These are phyloP conservation scores for Pao palembangensis DNA, from an alignment of 2,113 vertebrate species.

Conservation along the genomic window DNA sequence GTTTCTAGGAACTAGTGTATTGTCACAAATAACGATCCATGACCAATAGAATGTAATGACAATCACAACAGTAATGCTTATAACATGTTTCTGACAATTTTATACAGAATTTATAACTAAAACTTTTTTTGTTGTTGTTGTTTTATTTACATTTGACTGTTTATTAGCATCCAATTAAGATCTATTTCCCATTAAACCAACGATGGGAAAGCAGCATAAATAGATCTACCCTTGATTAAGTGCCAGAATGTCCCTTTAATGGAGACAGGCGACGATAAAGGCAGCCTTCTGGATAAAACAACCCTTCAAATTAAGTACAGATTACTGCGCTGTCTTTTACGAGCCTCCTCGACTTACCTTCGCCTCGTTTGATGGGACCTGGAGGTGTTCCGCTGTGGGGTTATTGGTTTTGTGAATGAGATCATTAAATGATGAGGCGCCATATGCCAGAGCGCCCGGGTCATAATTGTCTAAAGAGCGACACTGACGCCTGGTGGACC, in stretches of 20 bases:
- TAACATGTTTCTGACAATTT: too few species aligned
- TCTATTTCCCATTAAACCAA: background rate
- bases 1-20: too few species aligned
- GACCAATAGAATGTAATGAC: background rate
- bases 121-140: too few species aligned
- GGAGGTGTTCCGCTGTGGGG: conserved; percentile 14
- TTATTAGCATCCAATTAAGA: too few species aligned
- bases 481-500: conserved; percentile 41
- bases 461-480: background rate
- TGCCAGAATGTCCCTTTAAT: conserved; percentile 37
- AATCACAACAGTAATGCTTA: background rate
- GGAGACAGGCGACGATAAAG: conserved; percentile 38
- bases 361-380: background rate
- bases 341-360: conserved; percentile 1
- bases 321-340: conserved; percentile 29
- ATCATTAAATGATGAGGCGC: conserved; percentile 31
- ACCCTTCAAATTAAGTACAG: conserved; percentile 37
- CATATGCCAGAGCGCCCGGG: conserved; percentile 12
- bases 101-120: too few species aligned
- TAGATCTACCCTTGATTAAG: conserved; percentile 12
- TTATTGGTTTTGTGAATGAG: conserved; percentile 53
- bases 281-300: conserved; percentile 20
- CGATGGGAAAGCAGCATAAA: conserved; percentile 5
- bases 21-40: too few species aligned
- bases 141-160: too few species aligned